Conservation (phyloP, 2,797 vertebrate genomes). For the Eulemur mongoz region DNA sequence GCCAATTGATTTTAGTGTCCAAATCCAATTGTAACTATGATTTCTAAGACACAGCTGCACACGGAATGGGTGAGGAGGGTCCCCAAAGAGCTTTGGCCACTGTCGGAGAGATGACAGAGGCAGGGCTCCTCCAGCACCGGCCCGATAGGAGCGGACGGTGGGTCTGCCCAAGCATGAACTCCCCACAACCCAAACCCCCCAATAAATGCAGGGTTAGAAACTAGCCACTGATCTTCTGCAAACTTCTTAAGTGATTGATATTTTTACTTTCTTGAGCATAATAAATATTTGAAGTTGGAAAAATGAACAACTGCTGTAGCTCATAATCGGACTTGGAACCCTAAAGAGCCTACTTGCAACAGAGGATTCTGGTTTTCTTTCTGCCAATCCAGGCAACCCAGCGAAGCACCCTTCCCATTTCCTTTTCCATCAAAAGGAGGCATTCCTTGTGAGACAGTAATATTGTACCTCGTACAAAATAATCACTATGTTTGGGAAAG, state of each 20-base stretch:
- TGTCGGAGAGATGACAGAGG: no score
- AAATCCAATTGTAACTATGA: background rate
- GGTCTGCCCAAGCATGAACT: background rate
- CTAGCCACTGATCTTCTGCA: background rate
- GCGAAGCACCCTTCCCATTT: background rate
- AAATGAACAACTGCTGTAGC: background rate
- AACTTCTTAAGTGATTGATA: background rate
- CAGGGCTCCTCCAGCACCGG: background rate
- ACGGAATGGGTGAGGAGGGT: background rate
- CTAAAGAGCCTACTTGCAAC: background rate
- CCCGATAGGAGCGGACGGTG: background rate
- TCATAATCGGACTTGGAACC: background rate
- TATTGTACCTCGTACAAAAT: slow-evolving; percentile 50
- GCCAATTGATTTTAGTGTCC: background rate
- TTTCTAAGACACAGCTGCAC: background rate
- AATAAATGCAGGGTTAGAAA: background rate
- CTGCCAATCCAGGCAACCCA: background rate
- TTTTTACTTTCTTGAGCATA: background rate
- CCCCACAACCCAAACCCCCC: background rate
- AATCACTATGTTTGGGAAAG: slow-evolving; percentile 71
- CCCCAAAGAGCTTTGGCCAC: background rate
- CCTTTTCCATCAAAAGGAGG: background rate
- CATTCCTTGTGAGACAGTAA: background rate
- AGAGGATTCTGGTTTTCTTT: background rate
- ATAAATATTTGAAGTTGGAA: background rate